Evolutionary conservation across 2,797 vertebrate species (phyloP).

Genomic region (Capromys pilorides): DNA sequence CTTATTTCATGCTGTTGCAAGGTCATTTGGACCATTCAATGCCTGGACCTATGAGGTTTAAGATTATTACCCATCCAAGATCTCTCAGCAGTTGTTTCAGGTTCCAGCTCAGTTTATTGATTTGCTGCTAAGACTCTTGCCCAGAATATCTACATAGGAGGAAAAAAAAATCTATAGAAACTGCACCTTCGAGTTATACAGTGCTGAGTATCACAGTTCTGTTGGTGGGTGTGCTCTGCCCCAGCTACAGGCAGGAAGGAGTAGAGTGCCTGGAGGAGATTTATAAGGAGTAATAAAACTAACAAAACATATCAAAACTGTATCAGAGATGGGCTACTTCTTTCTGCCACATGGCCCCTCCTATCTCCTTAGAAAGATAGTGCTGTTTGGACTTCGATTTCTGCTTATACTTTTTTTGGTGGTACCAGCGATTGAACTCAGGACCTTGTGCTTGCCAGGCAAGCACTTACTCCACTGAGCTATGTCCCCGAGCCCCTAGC

Average conservation of each 20-base stretch:
- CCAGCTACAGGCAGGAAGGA: not conserved
- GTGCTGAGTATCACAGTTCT: fast-evolving
- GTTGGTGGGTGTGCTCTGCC: not conserved
- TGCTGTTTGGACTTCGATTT: not conserved
- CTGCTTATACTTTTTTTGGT: not conserved
- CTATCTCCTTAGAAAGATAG: too few relatives aligned
- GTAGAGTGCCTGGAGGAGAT: not conserved
- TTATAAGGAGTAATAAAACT: not conserved
- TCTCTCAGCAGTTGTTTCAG: conserved; percentile 26
- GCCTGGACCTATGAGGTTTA: not conserved
- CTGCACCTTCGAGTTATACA: not conserved
- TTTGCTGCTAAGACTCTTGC: conserved; percentile 23
- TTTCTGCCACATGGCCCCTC: not conserved
- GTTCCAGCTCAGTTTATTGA: not conserved
- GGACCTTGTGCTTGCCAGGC: too few relatives aligned
- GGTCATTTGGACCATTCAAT: not conserved
- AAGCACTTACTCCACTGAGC: too few relatives aligned
- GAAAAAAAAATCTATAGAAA: not conserved
- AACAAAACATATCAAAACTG: not conserved
- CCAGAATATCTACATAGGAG: not conserved
- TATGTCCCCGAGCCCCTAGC: too few relatives aligned
- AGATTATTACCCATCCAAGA: not conserved
- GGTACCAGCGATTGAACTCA: too few relatives aligned
- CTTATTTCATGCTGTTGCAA: not conserved
- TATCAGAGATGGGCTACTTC: not conserved